Evolutionary conservation across 2,888 invertebrate genomes (phyloP), one percentile per base, ranked within the genome.

Genomic region (Balanococcus diminutus): DNA sequence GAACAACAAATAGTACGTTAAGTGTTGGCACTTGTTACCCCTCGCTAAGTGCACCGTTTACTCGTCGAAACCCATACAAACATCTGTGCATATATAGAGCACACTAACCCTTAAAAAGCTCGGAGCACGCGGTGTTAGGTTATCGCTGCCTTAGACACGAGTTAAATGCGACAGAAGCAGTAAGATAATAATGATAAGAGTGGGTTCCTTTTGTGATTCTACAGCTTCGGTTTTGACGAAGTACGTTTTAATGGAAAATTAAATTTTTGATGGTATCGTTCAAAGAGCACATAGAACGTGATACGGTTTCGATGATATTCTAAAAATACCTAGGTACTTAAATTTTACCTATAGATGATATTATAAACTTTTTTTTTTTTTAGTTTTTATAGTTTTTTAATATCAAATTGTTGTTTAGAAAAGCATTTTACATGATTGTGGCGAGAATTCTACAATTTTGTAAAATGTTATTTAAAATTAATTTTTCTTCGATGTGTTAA

Each of bases 1-100:
- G 61, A 67, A 67, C 61, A 67, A 67, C 61, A 67, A 67, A 67
- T 67, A 67, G 25, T 67, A 67, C 61, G 61, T 67, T 67, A 67
- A 67, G 61, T 67, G 61, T 28, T 67, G 28, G 61, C 61, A 67
- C 61, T 67, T 67, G 61, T 67, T 67, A 67, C 25, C 61, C 61
- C 61, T 67, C 19, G 51, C 19, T 51, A 51, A 51, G 19, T 51
- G 51, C 51, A 19, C 19, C 51, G 51, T 51, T 51, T 51, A 51
- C 8, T 51, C 9, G 51, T 19, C 51, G 51, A 51, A 51, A 51
- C 19, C 51, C 51, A 51, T 51, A 51, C 51, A 51, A 51, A 51
- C 51, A 51, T 51, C 51, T 51, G 51, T 51, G 51, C 51, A 51
- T 51, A 36, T 36, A 36, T 36, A 51, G 19, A n/a, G 51, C 19